Base-by-base conservation (phyloP, 1,140 invertebrate genomes). In the Drosophila parabipectinata region DNA sequence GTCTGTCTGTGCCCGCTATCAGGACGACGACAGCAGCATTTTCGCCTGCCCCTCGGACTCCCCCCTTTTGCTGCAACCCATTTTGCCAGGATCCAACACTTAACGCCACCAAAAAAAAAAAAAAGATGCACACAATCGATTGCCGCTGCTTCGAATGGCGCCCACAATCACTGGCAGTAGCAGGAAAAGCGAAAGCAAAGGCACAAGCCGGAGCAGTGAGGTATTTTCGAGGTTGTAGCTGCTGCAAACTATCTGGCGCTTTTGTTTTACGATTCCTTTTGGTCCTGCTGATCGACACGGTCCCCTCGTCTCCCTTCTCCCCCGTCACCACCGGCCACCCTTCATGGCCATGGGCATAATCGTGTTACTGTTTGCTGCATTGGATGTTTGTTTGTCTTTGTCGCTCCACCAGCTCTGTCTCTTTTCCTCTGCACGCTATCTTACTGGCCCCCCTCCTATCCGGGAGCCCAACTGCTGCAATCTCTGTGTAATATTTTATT, bases 211-310 rank as follows among this genome's bases (percentile, higher is more conserved):
- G 24, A 30, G 51, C 53, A 55, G 57, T 52, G 57, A 61, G 64
- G 51, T 61, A 61, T 62, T 37, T 37, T 61, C 28, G 10, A 56
- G 63, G 55, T 51, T 75, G 56, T 69, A 68, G 55, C 57, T 77
- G 74, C 69, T 87, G 81, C 82, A 81, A 87, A 85, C 81, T 85
- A 85, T 85, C 81, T 88, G 82, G 85, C 83, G 83, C 82, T 88
- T 87, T 87, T 87, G 82, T 87, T 87, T 87, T 87, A 87, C 83
- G 83, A 88, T 87, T 87, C 83, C 83, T 87, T 87, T 87, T 88
- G 79, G 51, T 59, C 71, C 87, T 64, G 82, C 82, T 85, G 82
- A 85, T 85, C 82, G 83, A 76, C 78, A 44, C 41, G 10, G 34
- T 63, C 26, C 12, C 39, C 34, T 15, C 14, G 41, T 44, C 18